phyloP scores from a whole-genome alignment of 2,113 vertebrate species.

The Microcebus ravelobensis region DNA sequence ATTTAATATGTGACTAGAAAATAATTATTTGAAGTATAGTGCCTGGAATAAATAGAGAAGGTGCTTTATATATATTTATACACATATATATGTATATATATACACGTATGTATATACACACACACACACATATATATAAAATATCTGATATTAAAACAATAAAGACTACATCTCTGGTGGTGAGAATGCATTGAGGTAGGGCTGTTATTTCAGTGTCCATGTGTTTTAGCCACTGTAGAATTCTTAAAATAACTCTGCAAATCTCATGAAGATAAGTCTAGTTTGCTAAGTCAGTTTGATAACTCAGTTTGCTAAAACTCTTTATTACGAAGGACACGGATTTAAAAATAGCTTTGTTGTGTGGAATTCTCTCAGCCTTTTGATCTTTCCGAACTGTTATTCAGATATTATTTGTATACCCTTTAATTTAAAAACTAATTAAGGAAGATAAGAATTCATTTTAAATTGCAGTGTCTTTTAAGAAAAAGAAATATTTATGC shows the following conservation, averaged over 20 bases:
- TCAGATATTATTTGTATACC: background rate
- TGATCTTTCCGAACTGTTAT: background rate
- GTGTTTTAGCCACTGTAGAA: background rate
- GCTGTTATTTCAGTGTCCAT: background rate
- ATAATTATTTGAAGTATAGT: background rate
- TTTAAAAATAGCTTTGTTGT: background rate
- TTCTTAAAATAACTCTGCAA: background rate
- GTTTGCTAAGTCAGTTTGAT: too few species aligned
- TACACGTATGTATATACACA: too few species aligned
- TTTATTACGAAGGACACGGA: background rate
- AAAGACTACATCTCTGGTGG: background rate
- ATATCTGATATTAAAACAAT: background rate
- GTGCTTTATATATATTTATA: background rate
- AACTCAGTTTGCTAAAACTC: background rate
- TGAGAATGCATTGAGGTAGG: background rate
- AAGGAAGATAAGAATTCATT: background rate
- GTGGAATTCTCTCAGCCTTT: background rate
- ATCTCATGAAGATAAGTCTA: constrained; percentile 4
- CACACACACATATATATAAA: background rate
- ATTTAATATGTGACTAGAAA: background rate
- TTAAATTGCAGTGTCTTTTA: background rate
- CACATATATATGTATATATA: too few species aligned
- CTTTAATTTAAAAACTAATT: background rate
- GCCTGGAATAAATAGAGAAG: background rate
- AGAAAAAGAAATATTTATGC: background rate